Evolutionary conservation across 1,140 invertebrate species (phyloP).

Genomic region (Ceratoteleas bidentatus): DNA sequence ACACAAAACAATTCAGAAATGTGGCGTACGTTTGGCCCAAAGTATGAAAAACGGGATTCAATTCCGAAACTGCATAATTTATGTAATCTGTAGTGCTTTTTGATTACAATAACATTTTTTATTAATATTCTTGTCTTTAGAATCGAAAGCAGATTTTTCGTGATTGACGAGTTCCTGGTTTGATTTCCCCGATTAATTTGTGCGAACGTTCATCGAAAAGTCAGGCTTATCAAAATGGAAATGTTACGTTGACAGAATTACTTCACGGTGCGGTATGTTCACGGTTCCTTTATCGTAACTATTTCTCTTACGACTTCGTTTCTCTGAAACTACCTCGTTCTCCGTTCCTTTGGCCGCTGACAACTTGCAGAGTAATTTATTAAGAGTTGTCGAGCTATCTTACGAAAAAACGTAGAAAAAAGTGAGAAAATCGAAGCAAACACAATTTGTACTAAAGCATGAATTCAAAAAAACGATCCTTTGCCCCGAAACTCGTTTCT

Average conservation of each 20-base stretch:
- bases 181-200: too few species aligned
- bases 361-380: slow-evolving; percentile 56
- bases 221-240: slow-evolving; percentile 40
- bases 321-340: slow-evolving; percentile 34
- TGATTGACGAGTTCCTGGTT: too few species aligned
- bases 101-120: too few species aligned
- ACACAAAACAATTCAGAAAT: too few species aligned
- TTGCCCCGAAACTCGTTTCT: slow-evolving; percentile 20
- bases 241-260: slow-evolving; percentile 21
- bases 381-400: slow-evolving; percentile 54
- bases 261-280: slow-evolving; percentile 19
- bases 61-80: too few species aligned
- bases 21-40: too few species aligned
- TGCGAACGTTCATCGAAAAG: background rate
- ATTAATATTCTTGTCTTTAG: too few species aligned
- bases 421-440: slow-evolving; percentile 5
- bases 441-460: slow-evolving; percentile 38
- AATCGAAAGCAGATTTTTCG: too few species aligned
- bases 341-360: slow-evolving; percentile 26
- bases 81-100: too few species aligned
- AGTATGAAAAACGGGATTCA: too few species aligned
- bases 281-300: slow-evolving; percentile 30
- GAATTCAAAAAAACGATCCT: slow-evolving; percentile 24
- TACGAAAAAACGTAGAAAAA: slow-evolving; percentile 16
- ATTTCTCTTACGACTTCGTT: slow-evolving; percentile 38